These are phyloP conservation scores for Sorex araneus DNA, from an alignment of 2,113 vertebrate species.

Conservation along the genomic window DNA sequence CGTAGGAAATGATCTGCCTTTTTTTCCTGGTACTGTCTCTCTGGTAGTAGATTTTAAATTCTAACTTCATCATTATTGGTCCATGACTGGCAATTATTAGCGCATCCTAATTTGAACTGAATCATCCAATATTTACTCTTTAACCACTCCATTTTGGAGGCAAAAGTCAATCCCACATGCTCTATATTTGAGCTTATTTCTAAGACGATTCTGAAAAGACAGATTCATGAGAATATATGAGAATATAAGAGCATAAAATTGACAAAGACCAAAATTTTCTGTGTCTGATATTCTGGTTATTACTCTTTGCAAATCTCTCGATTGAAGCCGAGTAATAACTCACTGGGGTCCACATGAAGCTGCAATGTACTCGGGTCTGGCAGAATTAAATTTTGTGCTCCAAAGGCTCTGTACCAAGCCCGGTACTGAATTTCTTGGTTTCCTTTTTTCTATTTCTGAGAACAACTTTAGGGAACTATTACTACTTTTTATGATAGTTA, in stretches of 20 bases:
- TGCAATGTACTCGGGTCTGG: not conserved
- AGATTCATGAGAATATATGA: conserved; percentile 6
- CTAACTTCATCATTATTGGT: not conserved
- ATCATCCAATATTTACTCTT: conserved; percentile 3
- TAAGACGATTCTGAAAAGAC: conserved; percentile 8
- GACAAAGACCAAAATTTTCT: not conserved
- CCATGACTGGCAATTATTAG: conserved; percentile 8
- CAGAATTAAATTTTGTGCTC: not conserved
- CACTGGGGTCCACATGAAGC: not conserved
- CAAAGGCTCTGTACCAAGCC: not conserved
- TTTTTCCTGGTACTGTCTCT: too few species aligned
- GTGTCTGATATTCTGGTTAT: not conserved
- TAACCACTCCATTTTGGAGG: not conserved
- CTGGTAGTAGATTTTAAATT: conserved; percentile 21
- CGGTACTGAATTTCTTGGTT: not conserved
- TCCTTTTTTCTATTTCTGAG: conserved; percentile 58
- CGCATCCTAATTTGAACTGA: not conserved
- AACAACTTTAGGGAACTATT: conserved; percentile 37
- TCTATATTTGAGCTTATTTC: not conserved
- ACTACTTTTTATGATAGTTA: conserved; percentile 24
- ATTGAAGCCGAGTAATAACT: not conserved
- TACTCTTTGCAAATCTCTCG: not conserved
- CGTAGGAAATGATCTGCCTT: too few species aligned
- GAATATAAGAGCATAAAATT: conserved; percentile 30
- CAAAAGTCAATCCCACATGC: not conserved